Conservation (phyloP, 1,140 invertebrate species). For the Brachionus angularis region DNA sequence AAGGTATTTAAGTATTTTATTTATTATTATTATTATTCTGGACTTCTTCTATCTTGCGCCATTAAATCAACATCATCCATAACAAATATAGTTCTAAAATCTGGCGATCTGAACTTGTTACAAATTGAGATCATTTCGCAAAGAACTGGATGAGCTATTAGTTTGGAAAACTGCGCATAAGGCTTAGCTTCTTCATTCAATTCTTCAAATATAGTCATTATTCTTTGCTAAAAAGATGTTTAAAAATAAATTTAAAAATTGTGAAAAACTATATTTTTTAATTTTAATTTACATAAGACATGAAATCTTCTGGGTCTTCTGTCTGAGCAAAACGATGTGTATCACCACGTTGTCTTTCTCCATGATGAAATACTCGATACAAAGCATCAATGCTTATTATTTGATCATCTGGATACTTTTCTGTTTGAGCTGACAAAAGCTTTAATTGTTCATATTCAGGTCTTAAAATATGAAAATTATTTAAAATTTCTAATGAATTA, state of each 20-base stretch:
- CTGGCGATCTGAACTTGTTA: conserved; percentile 27
- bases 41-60: conserved; percentile 15
- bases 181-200: neutral
- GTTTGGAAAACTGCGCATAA: neutral
- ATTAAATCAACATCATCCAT: conserved; percentile 8
- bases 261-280: neutral
- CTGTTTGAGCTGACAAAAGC: conserved; percentile 48
- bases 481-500: neutral
- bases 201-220: conserved; percentile 30
- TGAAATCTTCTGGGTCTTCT: conserved; percentile 54
- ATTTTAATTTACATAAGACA: conserved; percentile 50
- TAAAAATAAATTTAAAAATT: neutral
- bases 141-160: conserved; percentile 31
- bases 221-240: conserved; percentile 10
- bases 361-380: conserved; percentile 54
- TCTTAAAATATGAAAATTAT: neutral
- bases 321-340: conserved; percentile 54
- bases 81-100: conserved; percentile 18
- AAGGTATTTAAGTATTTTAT: no score
- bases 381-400: conserved; percentile 52
- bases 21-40: no score
- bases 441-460: conserved; percentile 39
- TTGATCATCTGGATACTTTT: conserved; percentile 51
- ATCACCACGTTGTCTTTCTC: conserved; percentile 52
- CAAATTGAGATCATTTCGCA: conserved; percentile 42